phyloP scores from a whole-genome alignment of 2,113 vertebrate species.

The Albula glossodonta region DNA sequence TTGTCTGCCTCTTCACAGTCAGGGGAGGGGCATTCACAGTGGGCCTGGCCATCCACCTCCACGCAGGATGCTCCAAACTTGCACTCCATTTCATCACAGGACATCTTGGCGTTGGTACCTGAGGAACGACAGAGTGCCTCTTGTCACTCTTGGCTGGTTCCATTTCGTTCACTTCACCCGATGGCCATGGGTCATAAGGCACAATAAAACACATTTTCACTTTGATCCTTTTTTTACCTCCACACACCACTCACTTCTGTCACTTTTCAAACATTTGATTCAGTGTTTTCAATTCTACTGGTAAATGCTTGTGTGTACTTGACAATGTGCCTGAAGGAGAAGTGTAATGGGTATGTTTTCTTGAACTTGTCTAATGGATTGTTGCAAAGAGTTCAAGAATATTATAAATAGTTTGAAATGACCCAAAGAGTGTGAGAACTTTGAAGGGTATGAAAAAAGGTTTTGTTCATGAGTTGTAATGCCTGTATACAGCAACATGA shows the following conservation, averaged over 20 bases:
- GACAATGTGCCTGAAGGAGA: not conserved
- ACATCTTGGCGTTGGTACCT: slow-evolving; percentile 43
- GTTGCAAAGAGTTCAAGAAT: not conserved
- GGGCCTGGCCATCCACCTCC: slow-evolving; percentile 75
- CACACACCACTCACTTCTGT: not conserved
- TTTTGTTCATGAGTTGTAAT: not conserved
- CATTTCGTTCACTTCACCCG: not conserved
- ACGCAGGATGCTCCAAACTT: slow-evolving; percentile 83
- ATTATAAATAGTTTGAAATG: not conserved
- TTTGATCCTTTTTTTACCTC: not conserved
- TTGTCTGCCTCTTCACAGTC: slow-evolving; percentile 77
- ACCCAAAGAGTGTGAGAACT: not conserved
- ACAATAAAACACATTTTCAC: not conserved
- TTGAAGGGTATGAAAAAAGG: not conserved
- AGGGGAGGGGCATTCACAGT: slow-evolving; percentile 84
- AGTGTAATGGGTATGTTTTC: not conserved
- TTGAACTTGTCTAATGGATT: not conserved
- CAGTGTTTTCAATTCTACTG: not conserved
- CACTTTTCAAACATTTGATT: not conserved
- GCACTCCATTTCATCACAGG: slow-evolving; percentile 79
- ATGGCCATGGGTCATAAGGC: not conserved
- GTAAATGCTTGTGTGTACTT: not conserved
- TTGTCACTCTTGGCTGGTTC: not conserved
- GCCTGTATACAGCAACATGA: not conserved
- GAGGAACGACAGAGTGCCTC: not conserved